These are phyloP conservation scores for Schizothorax lantsangensis DNA, from an alignment of 2,797 vertebrate species.

Conservation along the genomic window DNA sequence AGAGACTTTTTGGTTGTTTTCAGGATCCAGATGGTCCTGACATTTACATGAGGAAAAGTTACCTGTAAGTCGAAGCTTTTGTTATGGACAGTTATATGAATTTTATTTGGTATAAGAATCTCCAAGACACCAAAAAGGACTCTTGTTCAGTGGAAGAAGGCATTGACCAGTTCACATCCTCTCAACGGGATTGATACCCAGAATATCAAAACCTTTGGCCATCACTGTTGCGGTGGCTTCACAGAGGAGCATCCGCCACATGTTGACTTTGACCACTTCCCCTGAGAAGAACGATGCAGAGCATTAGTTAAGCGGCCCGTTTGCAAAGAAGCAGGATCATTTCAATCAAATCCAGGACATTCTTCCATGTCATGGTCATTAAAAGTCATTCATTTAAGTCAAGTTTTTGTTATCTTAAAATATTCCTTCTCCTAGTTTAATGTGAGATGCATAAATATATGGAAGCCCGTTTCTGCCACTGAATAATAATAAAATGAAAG, in stretches of 20 bases:
- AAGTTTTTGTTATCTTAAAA: neutral
- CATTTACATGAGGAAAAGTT: conserved; percentile 42
- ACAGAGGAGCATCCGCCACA: conserved; percentile 94
- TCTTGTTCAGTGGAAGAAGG: neutral
- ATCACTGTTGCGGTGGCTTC: conserved; percentile 91
- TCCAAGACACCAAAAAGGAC: conserved; percentile 3
- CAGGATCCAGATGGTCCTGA: conserved; percentile 22
- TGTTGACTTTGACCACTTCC: conserved; percentile 92
- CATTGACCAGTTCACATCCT: conserved; percentile 82
- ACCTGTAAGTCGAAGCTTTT: conserved; percentile 31
- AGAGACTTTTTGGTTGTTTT: conserved; percentile 28
- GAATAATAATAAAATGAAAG: no score
- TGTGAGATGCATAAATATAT: neutral
- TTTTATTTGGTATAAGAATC: conserved; percentile 62
- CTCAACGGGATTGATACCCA: conserved; percentile 91
- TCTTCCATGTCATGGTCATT: neutral
- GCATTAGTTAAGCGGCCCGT: neutral
- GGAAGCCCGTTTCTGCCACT: no score
- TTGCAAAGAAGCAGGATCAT: neutral
- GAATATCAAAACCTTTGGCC: conserved; percentile 93
- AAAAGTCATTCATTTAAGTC: neutral
- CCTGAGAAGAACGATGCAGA: conserved; percentile 75
- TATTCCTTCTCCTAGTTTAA: neutral
- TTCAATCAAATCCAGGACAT: conserved; percentile 16
- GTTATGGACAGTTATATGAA: conserved; percentile 30